Conservation (phyloP, 1,140 invertebrate species). For the Agraylea sexmaculata region DNA sequence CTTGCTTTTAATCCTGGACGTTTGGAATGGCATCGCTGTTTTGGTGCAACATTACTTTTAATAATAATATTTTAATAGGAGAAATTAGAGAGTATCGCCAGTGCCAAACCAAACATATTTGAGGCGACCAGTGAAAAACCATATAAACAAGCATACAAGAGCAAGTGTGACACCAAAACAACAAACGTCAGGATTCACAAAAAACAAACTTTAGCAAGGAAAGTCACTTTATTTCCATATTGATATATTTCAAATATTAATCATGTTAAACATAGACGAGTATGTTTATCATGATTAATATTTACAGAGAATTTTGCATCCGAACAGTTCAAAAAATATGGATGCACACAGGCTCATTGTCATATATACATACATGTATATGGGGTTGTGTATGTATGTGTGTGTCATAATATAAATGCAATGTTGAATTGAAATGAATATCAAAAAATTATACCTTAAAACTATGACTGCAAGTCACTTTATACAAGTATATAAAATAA, state of each 20-base stretch:
- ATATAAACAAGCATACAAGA: conserved; percentile 22
- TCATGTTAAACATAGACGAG: too few species aligned
- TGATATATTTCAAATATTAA: too few species aligned
- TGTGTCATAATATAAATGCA: too few species aligned
- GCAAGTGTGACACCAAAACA: conserved; percentile 36
- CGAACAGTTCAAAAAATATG: conserved; percentile 4
- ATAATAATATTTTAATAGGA: conserved; percentile 8
- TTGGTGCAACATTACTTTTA: conserved; percentile 21
- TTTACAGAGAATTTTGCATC: conserved; percentile 14
- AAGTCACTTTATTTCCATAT: conserved; percentile 23
- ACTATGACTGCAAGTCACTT: too few species aligned
- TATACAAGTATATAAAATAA: too few species aligned
- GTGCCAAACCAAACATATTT: conserved; percentile 22
- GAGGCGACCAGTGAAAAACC: conserved; percentile 19
- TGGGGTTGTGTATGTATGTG: too few species aligned
- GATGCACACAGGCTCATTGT: conserved; percentile 4
- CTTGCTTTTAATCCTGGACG: conserved; percentile 22
- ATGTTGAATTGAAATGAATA: too few species aligned
- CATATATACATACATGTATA: too few species aligned
- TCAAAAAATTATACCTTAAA: too few species aligned
- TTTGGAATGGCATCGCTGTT: conserved; percentile 23
- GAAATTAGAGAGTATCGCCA: conserved; percentile 17
- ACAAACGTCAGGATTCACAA: conserved; percentile 41
- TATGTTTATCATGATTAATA: conserved; percentile 6
- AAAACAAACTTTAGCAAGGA: conserved; percentile 29